Evolutionary conservation across 2,888 invertebrate genomes (phyloP).

Genomic region (Taphrorychus bicolor): DNA sequence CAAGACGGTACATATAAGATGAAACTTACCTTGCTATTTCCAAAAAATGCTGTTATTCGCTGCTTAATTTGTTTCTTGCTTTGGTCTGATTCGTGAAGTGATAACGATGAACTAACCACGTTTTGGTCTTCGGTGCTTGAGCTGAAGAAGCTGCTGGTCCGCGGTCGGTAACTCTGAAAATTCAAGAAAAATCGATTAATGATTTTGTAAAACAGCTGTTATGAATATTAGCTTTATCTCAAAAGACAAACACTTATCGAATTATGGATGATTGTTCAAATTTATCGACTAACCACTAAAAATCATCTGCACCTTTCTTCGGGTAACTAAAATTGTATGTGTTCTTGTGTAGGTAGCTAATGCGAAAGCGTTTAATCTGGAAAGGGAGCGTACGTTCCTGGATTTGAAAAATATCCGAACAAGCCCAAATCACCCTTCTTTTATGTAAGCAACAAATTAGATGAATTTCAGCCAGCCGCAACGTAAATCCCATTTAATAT

Average conservation of each 20-base stretch:
- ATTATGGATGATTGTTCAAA: too few species aligned
- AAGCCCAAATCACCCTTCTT: background rate
- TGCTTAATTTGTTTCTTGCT: slow-evolving; percentile 67
- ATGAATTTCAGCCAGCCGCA: background rate
- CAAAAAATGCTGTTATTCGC: slow-evolving; percentile 76
- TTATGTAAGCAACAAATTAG: background rate
- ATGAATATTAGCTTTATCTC: too few species aligned
- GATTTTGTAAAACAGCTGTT: too few species aligned
- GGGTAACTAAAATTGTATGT: too few species aligned
- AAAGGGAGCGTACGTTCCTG: background rate
- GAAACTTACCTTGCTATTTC: slow-evolving; percentile 65
- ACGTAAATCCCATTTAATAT: background rate
- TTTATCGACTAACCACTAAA: too few species aligned
- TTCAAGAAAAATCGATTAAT: too few species aligned
- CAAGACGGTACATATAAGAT: too few species aligned
- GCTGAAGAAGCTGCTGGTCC: slow-evolving; percentile 55
- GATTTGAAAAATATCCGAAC: background rate
- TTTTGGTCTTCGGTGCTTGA: slow-evolving; percentile 57
- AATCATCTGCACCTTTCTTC: too few species aligned
- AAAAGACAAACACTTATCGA: too few species aligned
- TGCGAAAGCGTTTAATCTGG: background rate
- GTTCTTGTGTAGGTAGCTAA: too few species aligned
- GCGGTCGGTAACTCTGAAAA: slow-evolving; percentile 35
- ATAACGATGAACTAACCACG: slow-evolving; percentile 52
- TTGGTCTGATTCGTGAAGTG: slow-evolving; percentile 54